These are phyloP conservation scores for Setophaga kirtlandii DNA, from an alignment of 2,113 vertebrate genomes.

Conservation along the genomic window DNA sequence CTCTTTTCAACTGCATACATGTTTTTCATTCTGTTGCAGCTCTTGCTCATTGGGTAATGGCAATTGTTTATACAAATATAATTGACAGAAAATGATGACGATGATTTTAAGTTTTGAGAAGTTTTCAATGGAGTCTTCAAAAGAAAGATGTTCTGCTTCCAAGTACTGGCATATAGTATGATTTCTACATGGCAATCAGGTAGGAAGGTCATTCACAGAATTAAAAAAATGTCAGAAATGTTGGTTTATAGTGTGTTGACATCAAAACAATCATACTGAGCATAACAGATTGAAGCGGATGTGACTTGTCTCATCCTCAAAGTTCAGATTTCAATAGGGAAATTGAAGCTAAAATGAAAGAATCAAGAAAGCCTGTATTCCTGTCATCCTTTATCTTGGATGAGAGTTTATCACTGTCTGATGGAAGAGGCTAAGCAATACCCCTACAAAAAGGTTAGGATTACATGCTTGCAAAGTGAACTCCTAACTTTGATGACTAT, in stretches of 20 bases:
- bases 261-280: slow-evolving; percentile 4
- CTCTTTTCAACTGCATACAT: neutral
- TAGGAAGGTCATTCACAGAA: neutral
- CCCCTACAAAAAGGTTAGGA: neutral
- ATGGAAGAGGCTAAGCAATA: neutral
- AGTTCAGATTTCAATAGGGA: slow-evolving; percentile 39
- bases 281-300: neutral
- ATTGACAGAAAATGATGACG: neutral
- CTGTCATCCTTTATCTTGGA: neutral
- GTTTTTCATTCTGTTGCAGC: neutral
- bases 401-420: neutral
- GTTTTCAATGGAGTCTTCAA: neutral
- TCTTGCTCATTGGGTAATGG: neutral
- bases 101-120: neutral
- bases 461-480: neutral
- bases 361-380: neutral
- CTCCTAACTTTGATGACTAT: neutral
- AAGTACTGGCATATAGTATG: neutral
- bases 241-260: neutral
- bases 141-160: neutral
- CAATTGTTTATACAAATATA: neutral
- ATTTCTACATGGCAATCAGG: neutral
- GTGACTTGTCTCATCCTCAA: neutral
- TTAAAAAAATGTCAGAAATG: neutral
- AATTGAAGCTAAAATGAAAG: slow-evolving; percentile 7